Base-by-base conservation (phyloP, 2,113 vertebrate genomes). In the Megatriorchis doriae region DNA sequence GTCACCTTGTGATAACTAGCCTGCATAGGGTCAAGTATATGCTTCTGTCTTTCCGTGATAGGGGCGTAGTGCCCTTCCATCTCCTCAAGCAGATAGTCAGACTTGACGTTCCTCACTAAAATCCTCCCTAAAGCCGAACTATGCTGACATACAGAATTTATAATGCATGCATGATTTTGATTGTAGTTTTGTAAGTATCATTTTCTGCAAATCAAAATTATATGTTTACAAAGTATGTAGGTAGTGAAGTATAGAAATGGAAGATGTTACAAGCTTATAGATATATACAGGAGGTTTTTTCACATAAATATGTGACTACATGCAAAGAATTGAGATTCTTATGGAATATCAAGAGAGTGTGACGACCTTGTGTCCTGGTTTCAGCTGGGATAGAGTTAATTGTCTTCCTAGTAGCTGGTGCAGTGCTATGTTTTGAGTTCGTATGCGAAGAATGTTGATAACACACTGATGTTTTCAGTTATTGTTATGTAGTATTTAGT, bases 21-120 rank as follows among this genome's bases (percentile, higher is more conserved):
- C 42, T 27, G 72, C 26, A 4, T 4, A 84, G 94, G 84, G 38
- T 94, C 80, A 96, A 95, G 91, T 73, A 6, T 7, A 58, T 20
- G 68, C 27, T 59, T 94, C 95, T 95, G 86, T 63, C 80, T 91
- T 58, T 77, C 80, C 25, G 1, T 91, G 94, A 94, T 81, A 95
- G 80, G 94, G 86, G 16, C 5, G 29, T 8, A 62, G 72, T 0
- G 3, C 83, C 63, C 72, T 73, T 86, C 91, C 75, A 34, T 45
- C 80, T 93, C 67, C 26, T 78, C 83, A 81, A 48, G 71, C 67
- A 86, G 75, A 92, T 45, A 86, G 66, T 73, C 86, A 88, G 50
- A 55, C 79, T 63, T 0, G 2, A 68, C 5, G 4, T 62, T 81
- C 31, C 55, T 58, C 68, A 17, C 73, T 38, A 16, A 90, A 92